Conservation (phyloP, 1,140 invertebrate genomes). For the Oscheius sp. region DNA sequence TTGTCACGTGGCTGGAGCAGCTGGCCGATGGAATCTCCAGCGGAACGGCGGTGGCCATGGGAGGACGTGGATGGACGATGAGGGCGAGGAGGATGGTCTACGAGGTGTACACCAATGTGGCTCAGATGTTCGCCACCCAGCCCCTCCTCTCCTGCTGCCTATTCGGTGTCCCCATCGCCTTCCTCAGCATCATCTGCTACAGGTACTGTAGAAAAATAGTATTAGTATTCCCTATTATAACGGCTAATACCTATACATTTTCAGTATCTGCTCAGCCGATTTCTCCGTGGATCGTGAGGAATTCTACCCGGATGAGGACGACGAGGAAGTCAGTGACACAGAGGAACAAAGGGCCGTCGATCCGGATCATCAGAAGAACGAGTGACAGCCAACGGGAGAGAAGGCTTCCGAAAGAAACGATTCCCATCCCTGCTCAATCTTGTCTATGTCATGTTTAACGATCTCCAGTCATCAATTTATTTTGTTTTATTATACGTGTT, state of each 20-base stretch:
- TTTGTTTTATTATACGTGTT: no score
- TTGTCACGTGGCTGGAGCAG: slow-evolving; percentile 58
- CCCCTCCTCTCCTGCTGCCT: slow-evolving; percentile 81
- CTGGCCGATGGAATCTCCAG: slow-evolving; percentile 6
- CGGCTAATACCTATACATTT: background rate
- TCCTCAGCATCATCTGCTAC: slow-evolving; percentile 87
- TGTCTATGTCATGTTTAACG: no score
- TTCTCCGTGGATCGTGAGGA: slow-evolving; percentile 87
- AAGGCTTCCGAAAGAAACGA: background rate
- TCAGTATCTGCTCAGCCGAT: slow-evolving; percentile 79
- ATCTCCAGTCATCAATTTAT: no score
- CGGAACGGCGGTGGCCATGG: background rate
- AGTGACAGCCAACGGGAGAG: slow-evolving; percentile 4
- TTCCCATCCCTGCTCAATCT: no score
- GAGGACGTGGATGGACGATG: slow-evolving; percentile 46
- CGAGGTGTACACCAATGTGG: slow-evolving; percentile 54
- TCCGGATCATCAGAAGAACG: slow-evolving; percentile 28
- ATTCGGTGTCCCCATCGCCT: slow-evolving; percentile 79
- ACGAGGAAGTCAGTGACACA: slow-evolving; percentile 61
- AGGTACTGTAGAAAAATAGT: slow-evolving; percentile 62
- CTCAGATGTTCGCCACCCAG: slow-evolving; percentile 59
- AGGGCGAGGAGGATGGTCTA: slow-evolving; percentile 51
- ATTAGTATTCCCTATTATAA: background rate
- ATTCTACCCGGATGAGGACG: slow-evolving; percentile 64
- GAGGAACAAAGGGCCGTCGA: slow-evolving; percentile 28